Base-by-base conservation (phyloP, 2,797 vertebrate species). In the Darevskia nairensis region DNA sequence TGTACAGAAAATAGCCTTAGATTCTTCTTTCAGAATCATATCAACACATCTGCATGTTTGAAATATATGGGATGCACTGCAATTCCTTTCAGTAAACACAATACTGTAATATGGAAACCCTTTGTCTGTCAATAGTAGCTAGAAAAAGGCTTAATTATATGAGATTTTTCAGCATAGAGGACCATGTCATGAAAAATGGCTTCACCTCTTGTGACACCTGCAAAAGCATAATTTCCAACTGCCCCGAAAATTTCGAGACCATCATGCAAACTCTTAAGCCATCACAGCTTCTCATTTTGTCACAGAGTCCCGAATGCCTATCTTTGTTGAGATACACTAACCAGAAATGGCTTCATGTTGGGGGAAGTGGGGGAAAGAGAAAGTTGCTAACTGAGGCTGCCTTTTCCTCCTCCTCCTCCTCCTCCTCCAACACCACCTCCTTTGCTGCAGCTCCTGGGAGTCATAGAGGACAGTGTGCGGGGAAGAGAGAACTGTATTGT, bases 61-160 rank as follows among this genome's bases (percentile, higher is more conserved):
- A 85, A 69, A 44, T 61, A 0, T 32, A 59, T 59, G 50, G 77
- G 88, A 76, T 89, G 76, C 6, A 68, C 32, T 72, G 78, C 88
- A 86, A 10, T 71, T 89, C 87, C 86, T 89, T 91, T 92, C 86
- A 86, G 89, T 86, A 91, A 46, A 79, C 86, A 78, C 82, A 2
- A 59, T n/a, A n/a, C n/a, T n/a, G n/a, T 81, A 79, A 82, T 78
- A 86, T 85, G 92, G 88, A 91, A 93, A n/a, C 89, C 93, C 87
- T 93, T 94, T 88, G 86, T 86, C 90, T 85, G 89, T 89, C 59
- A 85, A 88, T 85, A 94, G 8, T 69, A n/a, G 78, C 44, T 41
- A 75, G 80, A 91, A 94, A 92, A 92, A 93, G 93, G 86, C 35
- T 86, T 87, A 82, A 94, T 91, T 89, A 90, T 91, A 88, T 82